Base-by-base conservation (phyloP, 2,888 invertebrate genomes). In the Trachelus iudaicus region DNA sequence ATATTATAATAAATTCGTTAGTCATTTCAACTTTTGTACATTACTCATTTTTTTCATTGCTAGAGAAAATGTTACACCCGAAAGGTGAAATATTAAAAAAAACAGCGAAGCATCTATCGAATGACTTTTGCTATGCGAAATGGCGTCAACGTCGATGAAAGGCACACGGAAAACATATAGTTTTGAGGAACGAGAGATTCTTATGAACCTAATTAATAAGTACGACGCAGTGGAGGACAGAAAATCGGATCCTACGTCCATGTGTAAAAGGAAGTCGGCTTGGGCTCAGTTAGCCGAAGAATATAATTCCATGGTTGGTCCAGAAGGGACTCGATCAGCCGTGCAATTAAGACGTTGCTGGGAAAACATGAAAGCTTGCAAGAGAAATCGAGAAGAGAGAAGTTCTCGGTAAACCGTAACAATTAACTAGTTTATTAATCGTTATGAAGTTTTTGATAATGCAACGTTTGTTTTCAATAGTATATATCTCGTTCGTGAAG, bases 341-440 rank as follows among this genome's bases (percentile, higher is more conserved):
- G 81, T 87, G 11, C 88, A 88, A 69, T 77, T 88, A 3, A 82
- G 87, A 76, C 86, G 88, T 75, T 88, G 88, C 69, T 88, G 88
- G 88, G 88, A 88, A 76, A 88, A 88, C 77, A 88, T 88, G 88
- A 88, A 88, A 76, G 86, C 87, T 13, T 87, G 87, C 76, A 88
- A 87, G 77, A 84, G 85, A 75, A 87, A 85, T 83, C 85, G 88
- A 11, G 88, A 88, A n/a, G 87, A 86, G 37, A 83, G 81, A n/a
- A 84, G 82, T 69, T 75, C 81, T 1, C 81, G 86, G 86, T 86
- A 81, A 85, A 77, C 77, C 56, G 11, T 13, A 56, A 56, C 23
- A 23, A 56, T 56, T 56, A 15, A 23, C 23, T 23, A 15, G 23
- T 56, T 56, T 56, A 4, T 23, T 23, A 6, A 56, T 56, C 6